Evolutionary conservation across 92 coral and sea anemone genomes (phyloP), one percentile per base, ranked within the genome.

Genomic region (Palythoa grandis): DNA sequence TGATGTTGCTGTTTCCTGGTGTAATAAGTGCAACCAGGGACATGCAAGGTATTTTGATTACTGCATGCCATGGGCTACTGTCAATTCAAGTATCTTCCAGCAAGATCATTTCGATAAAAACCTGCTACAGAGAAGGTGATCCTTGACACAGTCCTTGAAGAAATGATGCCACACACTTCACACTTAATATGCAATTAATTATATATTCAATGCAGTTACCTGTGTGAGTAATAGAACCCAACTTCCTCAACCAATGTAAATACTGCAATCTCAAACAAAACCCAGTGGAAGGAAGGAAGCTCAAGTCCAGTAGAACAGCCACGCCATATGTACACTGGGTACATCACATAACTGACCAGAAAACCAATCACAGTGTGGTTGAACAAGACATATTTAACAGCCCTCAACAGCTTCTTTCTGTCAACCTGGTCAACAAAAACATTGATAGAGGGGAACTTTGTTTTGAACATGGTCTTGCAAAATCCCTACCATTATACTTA

Each of bases 171-270:
- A 53, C 58, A 53, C 10, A 53, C 2, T 53, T 10, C 58, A 2
- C 10, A 53, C 10, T 53, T 10, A 53, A 53, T 53, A 16, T 53
- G 14, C 10, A 29, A 29, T 29, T 29, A 29, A 29, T 29, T 29
- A 29, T 29, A 57, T 14, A 73, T 7, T 47, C 9, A 70, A 9
- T 29, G 10, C 8, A 15, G 9, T 74, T 71, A 96, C 99, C 99
- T 96, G 96, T 96, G 99, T 16, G 96, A 91, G 82, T 96, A 96
- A 72, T 96, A 96, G 68, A 96, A 96, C 6, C 94, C 92, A 89
- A 96, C 68, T 82, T 96, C 99, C 65, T 95, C 98, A 22, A 96
- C 93, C 84, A 96, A 74, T 47, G 92, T 63, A 86, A 90, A 96
- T 78, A 94, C 74, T 3, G 92, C 92, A 85, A 96, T 92, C 88